A percentile compares a stretch with the other conserved stretches of the same genome.
Conservation (phyloP, 2,888 invertebrate genomes). For the Timandra comae region DNA sequence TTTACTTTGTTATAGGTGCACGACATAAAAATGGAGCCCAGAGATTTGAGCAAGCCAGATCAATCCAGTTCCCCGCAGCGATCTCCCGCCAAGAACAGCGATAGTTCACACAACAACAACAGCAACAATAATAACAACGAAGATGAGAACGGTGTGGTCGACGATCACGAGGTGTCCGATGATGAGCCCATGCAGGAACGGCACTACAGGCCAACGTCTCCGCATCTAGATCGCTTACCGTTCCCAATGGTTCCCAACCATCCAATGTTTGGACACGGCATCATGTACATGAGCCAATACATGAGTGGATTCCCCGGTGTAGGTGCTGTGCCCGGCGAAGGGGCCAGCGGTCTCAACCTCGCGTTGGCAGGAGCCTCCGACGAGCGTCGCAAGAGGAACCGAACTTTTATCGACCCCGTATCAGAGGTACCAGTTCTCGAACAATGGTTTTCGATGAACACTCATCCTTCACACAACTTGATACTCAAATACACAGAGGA, state of each 20-base stretch:
- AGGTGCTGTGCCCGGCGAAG: slow-evolving; percentile 71
- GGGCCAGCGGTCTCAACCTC: slow-evolving; percentile 79
- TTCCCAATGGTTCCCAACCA: slow-evolving; percentile 89
- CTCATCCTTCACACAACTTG: slow-evolving; percentile 98
- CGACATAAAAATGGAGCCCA: slow-evolving; percentile 74
- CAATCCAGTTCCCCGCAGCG: slow-evolving; percentile 62
- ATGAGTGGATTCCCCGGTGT: slow-evolving; percentile 79
- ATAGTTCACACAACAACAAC: slow-evolving; percentile 67
- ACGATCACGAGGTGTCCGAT: slow-evolving; percentile 71
- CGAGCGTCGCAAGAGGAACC: slow-evolving; percentile 94
- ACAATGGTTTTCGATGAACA: slow-evolving; percentile 98
- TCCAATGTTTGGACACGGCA: slow-evolving; percentile 91
- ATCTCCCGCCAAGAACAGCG: slow-evolving; percentile 75
- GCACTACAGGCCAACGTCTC: slow-evolving; percentile 57
- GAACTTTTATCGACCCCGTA: slow-evolving; percentile 99
- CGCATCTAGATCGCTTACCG: slow-evolving; percentile 71
- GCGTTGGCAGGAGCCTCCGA: slow-evolving; percentile 82
- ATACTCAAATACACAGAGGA: slow-evolving; percentile 99
- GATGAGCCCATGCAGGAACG: slow-evolving; percentile 65
- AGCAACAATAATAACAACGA: slow-evolving; percentile 64
- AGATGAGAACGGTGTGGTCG: slow-evolving; percentile 66
- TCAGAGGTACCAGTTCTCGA: slow-evolving; percentile 96
- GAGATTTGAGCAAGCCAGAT: slow-evolving; percentile 63
- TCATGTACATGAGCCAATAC: slow-evolving; percentile 95
- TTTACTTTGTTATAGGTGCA: slow-evolving; percentile 64